Conservation (phyloP, 2,888 invertebrate genomes). For the Ryuthela nishihirai region DNA sequence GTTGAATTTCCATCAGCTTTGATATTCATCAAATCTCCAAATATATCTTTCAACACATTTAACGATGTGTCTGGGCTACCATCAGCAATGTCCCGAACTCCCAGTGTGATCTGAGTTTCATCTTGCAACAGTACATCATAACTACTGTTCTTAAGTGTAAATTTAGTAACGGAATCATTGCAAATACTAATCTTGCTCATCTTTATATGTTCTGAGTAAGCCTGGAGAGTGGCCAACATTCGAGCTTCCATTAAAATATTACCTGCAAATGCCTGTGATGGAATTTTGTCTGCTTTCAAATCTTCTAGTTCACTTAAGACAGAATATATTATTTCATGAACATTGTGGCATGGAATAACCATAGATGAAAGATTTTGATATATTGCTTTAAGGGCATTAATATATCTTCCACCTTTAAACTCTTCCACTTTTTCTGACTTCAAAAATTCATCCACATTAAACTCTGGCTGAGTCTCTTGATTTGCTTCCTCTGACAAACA, state of each 20-base stretch:
- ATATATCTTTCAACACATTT: slow-evolving; percentile 18
- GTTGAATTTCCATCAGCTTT: slow-evolving; percentile 13
- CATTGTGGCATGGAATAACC: slow-evolving; percentile 23
- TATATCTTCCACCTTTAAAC: slow-evolving; percentile 29
- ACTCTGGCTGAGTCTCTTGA: not conserved
- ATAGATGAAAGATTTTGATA: slow-evolving; percentile 22
- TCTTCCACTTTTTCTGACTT: slow-evolving; percentile 32
- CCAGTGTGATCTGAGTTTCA: slow-evolving; percentile 18
- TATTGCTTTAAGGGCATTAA: slow-evolving; percentile 30
- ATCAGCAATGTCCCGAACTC: slow-evolving; percentile 20
- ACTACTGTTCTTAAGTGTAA: slow-evolving; percentile 5
- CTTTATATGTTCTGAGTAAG: slow-evolving; percentile 20
- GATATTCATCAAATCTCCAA: slow-evolving; percentile 18
- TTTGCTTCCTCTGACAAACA: slow-evolving; percentile 29
- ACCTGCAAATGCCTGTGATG: slow-evolving; percentile 35
- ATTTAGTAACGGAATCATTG: slow-evolving; percentile 24
- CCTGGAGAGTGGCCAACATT: slow-evolving; percentile 23
- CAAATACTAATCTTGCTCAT: slow-evolving; percentile 25
- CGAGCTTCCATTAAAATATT: slow-evolving; percentile 30
- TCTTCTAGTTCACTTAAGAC: slow-evolving; percentile 23
- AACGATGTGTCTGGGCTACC: slow-evolving; percentile 34
- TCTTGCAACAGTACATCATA: slow-evolving; percentile 27
- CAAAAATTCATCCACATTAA: slow-evolving; percentile 31
- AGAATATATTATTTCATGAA: slow-evolving; percentile 31
- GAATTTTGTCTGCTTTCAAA: slow-evolving; percentile 29